Evolutionary conservation across 2,797 vertebrate genomes (phyloP), one percentile per base, ranked within the genome.

Genomic region (Nyctalus aviator): DNA sequence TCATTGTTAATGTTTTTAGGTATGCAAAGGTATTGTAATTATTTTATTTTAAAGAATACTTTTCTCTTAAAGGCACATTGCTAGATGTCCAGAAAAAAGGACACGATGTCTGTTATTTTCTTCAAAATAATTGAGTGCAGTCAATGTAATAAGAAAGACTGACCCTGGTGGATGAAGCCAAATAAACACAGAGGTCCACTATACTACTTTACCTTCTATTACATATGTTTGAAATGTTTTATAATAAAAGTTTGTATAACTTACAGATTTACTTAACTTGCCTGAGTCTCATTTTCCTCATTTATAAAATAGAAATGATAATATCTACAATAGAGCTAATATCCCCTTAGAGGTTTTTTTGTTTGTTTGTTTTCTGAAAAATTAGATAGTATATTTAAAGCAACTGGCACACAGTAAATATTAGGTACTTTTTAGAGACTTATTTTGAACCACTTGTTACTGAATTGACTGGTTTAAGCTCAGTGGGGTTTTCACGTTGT

Each of bases 1-100:
- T 27, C 83, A 78, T 20, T 37, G 4, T 44, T 53, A 62, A 71
- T 84, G 14, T 41, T 50, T 83, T 85, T 32, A 81, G 7, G 18
- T 69, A 62, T 17, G 59, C 73, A 44, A 68, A 90, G 27, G 3
- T 72, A 46, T 5, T 27, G 14, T 27, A 1, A 7, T 53, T 91
- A 37, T 57, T 77, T 88, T 84, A 11, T 62, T 86, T 89, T 84
- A 78, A 94, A 79, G 21, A 87, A 72, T 72, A 3, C 44, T 21
- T 77, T 23, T 66, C 48, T 64, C 82, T 94, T 92, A 57, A 13
- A 92, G 21, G 69, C 48, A 68, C 20, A 59, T 25, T 94, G 27
- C 68, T 84, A 81, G 37, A 64, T 5, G 44, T 5, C 35, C 8
- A 68, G 27, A 35, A 50, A 21, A 84, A 91, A 89, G 15, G 14